These are phyloP conservation scores for Meloidogyne floridensis DNA, from an alignment of 1,140 invertebrate species.

Conservation along the genomic window DNA sequence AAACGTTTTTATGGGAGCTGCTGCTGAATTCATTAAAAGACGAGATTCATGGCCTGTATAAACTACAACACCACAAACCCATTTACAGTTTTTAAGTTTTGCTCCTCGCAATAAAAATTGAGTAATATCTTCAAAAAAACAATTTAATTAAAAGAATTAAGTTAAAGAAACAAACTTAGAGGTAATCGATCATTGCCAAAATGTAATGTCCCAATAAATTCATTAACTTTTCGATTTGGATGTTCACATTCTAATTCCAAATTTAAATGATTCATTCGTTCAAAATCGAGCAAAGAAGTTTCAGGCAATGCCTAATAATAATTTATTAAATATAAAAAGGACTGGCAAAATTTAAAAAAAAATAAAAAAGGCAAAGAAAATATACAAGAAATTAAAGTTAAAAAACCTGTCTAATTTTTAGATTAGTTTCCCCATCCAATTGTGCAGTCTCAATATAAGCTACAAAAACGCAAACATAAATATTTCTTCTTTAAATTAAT, in stretches of 20 bases:
- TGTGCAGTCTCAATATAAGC: constrained; percentile 99
- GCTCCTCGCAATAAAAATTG: constrained; percentile 90
- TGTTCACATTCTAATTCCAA: constrained; percentile 90
- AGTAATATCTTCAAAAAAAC: constrained; percentile 74
- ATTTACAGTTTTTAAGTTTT: constrained; percentile 90
- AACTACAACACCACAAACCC: constrained; percentile 76
- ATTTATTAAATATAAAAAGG: not conserved
- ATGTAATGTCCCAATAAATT: constrained; percentile 88
- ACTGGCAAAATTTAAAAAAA: too few species aligned
- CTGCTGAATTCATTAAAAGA: constrained; percentile 63
- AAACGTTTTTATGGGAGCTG: constrained; percentile 60
- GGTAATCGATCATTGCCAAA: constrained; percentile 72
- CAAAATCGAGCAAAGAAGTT: constrained; percentile 77
- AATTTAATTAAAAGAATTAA: constrained; percentile 19
- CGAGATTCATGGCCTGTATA: constrained; percentile 65
- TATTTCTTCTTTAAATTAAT: not conserved
- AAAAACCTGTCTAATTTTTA: constrained; percentile 87
- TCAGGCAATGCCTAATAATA: constrained; percentile 27
- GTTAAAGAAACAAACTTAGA: constrained; percentile 31
- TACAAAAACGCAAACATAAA: not conserved
- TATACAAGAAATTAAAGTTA: too few species aligned
- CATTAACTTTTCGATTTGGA: constrained; percentile 92
- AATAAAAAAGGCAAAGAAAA: not conserved
- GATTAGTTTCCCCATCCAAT: constrained; percentile 96
- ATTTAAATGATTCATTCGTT: constrained; percentile 75